phyloP scores from a whole-genome alignment of 37 sponge, comb jelly and placozoan species.

The Petrosia ficiformis region DNA sequence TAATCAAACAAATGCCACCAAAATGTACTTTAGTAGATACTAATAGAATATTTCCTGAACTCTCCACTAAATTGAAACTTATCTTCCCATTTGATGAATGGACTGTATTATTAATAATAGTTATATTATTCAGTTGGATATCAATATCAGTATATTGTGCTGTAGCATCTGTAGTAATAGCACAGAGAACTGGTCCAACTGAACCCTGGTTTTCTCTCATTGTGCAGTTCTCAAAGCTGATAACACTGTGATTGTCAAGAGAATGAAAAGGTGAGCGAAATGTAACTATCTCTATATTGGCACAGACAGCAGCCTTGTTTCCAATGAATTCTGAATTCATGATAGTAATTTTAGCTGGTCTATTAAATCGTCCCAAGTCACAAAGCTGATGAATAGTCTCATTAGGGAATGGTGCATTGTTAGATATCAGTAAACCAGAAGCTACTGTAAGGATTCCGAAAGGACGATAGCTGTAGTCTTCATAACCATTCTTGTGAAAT shows the following conservation, averaged over 20 bases:
- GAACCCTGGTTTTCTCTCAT: not conserved
- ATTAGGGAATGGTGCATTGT: not conserved
- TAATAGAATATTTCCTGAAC: conserved; percentile 1
- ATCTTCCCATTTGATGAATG: not conserved
- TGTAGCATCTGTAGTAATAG: not conserved
- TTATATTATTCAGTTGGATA: not conserved
- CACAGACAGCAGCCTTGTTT: not conserved
- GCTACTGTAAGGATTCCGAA: not conserved
- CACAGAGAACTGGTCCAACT: not conserved
- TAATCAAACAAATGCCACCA: conserved; percentile 3
- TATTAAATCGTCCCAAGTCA: not conserved
- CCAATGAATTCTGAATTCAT: not conserved
- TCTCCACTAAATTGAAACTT: not conserved
- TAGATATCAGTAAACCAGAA: not conserved
- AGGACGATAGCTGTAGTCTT: not conserved
- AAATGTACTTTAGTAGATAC: not conserved
- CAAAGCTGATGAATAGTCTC: not conserved
- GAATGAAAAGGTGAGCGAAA: not conserved
- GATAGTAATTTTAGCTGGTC: not conserved
- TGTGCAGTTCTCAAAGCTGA: not conserved
- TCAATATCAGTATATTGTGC: not conserved
- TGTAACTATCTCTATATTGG: not conserved
- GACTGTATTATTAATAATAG: not conserved
- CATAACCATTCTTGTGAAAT: conserved; percentile 9
- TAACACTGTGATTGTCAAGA: not conserved